Evolutionary conservation across 2,888 invertebrate species (phyloP).

Genomic region (Plemyria rubiginata): DNA sequence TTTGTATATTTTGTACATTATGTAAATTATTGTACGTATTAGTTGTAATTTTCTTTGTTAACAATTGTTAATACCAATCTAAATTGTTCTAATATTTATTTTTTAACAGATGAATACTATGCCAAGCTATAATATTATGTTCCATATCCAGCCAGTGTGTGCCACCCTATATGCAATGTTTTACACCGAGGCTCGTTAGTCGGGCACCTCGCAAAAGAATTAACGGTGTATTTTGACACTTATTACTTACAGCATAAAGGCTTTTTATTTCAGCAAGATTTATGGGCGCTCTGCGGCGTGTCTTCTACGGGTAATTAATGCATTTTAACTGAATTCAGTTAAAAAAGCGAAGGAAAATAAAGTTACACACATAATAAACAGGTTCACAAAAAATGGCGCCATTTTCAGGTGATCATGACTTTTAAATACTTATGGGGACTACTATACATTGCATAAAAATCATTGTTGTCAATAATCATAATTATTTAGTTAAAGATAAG

Average conservation of each 20-base stretch:
- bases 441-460: too few species aligned
- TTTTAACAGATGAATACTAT: constrained; percentile 1
- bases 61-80: too few species aligned
- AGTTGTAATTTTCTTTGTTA: too few species aligned
- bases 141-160: constrained; percentile 17
- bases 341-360: constrained; percentile 3
- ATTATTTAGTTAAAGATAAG: too few species aligned
- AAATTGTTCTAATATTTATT: too few species aligned
- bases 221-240: constrained; percentile 79
- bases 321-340: constrained; percentile 29
- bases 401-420: too few species aligned
- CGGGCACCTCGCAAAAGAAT: constrained; percentile 75
- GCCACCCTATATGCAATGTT: constrained; percentile 53
- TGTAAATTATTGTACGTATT: too few species aligned
- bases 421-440: too few species aligned
- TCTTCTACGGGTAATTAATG: constrained; percentile 38
- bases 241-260: constrained; percentile 65
- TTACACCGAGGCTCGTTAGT: constrained; percentile 72
- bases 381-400: not conserved
- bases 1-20: too few species aligned
- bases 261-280: constrained; percentile 60
- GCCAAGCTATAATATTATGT: constrained; percentile 2
- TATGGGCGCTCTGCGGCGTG: constrained; percentile 49
- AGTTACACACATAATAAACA: not conserved
- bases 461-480: too few species aligned